Evolutionary conservation across 30 jellyfish, hydroid and myxozoan species (phyloP).

Genomic region (Chrysaora quinquecirrha): DNA sequence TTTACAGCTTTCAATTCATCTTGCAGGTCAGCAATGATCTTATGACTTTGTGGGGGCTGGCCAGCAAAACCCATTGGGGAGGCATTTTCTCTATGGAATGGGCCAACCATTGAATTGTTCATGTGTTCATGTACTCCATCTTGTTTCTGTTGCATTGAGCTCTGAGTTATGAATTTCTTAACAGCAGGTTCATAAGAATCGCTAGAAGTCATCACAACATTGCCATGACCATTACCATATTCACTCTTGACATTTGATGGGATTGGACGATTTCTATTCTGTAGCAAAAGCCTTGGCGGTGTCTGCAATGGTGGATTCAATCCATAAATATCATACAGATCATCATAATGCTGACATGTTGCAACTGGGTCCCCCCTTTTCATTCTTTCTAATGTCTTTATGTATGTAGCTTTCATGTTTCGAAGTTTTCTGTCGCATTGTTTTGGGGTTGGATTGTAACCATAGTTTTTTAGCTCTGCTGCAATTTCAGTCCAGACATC

Average conservation of each 20-base stretch:
- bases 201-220: not conserved
- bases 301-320: slow-evolving; percentile 65
- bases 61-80: not conserved
- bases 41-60: slow-evolving; percentile 9
- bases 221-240: not conserved
- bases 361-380: slow-evolving; percentile 62
- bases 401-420: slow-evolving; percentile 70
- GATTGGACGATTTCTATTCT: slow-evolving; percentile 30
- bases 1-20: slow-evolving; percentile 48
- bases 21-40: slow-evolving; percentile 30
- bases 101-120: not conserved
- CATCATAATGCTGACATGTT: slow-evolving; percentile 61
- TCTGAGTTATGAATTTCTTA: slow-evolving; percentile 26
- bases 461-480: slow-evolving; percentile 31
- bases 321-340: slow-evolving; percentile 59
- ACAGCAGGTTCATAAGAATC: slow-evolving; percentile 43
- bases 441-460: slow-evolving; percentile 62
- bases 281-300: slow-evolving; percentile 39
- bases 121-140: slow-evolving; percentile 7
- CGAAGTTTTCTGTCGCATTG: slow-evolving; percentile 67
- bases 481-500: slow-evolving; percentile 46
- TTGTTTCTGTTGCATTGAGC: slow-evolving; percentile 19
- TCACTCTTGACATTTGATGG: slow-evolving; percentile 20
- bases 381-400: slow-evolving; percentile 54
- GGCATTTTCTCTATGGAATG: slow-evolving; percentile 31